Percentiles rank a stretch among this genome's conserved stretches.
phyloP scores from a whole-genome alignment of 2,888 invertebrate genomes.

The Didymodactylos carnosus region DNA sequence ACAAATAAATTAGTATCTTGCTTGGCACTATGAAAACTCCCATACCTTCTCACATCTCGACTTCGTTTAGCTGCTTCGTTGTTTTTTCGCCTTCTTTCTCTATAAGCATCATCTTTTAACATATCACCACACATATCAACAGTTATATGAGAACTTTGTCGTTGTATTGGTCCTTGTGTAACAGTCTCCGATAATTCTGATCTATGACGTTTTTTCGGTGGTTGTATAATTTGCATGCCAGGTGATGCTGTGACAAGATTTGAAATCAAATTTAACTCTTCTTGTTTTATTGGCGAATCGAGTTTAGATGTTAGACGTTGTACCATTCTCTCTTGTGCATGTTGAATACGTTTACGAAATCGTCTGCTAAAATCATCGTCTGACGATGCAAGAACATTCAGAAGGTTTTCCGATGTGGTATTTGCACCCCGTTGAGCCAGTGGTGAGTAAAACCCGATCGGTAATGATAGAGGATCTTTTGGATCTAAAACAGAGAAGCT shows the following conservation, averaged over 20 bases:
- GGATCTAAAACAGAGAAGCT: no score
- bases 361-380: background rate
- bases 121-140: no score
- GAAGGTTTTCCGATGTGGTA: background rate
- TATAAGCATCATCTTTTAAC: conserved; percentile 61
- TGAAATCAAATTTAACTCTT: background rate
- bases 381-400: background rate
- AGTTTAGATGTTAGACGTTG: background rate
- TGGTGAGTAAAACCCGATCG: background rate
- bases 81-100: conserved; percentile 66
- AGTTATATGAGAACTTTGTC: no score
- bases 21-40: no score
- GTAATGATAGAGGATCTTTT: background rate
- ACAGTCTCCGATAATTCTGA: background rate
- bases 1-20: no score
- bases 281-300: background rate
- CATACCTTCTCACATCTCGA: no score
- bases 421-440: no score
- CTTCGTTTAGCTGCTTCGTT: conserved; percentile 86
- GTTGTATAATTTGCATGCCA: background rate
- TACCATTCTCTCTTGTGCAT: background rate
- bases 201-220: background rate
- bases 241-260: background rate
- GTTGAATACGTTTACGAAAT: background rate
- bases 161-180: background rate